Evolutionary conservation across 1,140 invertebrate genomes (phyloP), one percentile per base, ranked within the genome.

Genomic region (Musca vetustissima): DNA sequence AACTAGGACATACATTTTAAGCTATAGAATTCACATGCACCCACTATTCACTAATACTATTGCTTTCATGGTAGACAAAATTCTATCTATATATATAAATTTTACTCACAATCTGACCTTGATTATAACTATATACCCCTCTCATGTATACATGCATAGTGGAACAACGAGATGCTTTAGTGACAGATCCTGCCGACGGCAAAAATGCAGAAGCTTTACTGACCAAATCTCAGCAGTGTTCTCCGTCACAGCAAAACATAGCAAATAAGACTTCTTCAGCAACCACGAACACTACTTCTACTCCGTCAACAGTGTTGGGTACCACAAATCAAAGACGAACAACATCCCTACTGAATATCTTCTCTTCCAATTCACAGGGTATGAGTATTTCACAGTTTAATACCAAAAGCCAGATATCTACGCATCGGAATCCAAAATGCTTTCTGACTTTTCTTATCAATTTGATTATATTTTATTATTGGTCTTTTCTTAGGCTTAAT

Each of bases 331-430:
- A 92, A 83, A 91, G 93, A 84, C 91, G 93, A 87, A 94, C 94
- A 85, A 95, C 93, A 83, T 95, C 93, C 84, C 89, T 96, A 83
- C 89, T 95, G 84, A 95, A 96, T 89, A 88, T 95, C 85, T 96
- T 95, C 88, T 93, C 94, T 87, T 93, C 93, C 87, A 93, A 93
- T 86, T 93, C 93, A 86, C 92, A 94, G 89, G 93, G 92, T 90
- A 94, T 68, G 71, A 64, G 50, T 9, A 43, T 32, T 32, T 1
- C 28, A 47, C 17, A 61, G 22, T 64, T 17, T 48, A 32, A 48
- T 24, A 28, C 17, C 48, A 48, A 19, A 61, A 50, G 9, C 24
- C 14, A 28, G 48, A 53, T 25, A 48, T 61, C 28, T 43, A 55
- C 15, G 15, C 36, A 13, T 8, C 6, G 36, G 7, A 43, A 43